phyloP scores from a whole-genome alignment of 2,888 invertebrate genomes.

The Saturnia pavonia region DNA sequence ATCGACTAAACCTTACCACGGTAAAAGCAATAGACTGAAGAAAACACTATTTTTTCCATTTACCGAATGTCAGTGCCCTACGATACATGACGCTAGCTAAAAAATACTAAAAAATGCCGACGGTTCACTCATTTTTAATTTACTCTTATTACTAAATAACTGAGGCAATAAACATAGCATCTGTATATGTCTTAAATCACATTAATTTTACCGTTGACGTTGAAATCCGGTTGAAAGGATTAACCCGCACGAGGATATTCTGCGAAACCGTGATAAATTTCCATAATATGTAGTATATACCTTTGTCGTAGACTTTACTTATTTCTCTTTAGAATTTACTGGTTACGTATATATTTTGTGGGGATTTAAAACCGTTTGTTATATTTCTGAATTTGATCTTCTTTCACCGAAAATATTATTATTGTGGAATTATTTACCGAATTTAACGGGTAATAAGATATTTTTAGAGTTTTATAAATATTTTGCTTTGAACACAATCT shows the following conservation, averaged over 20 bases:
- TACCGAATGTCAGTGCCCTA: no score
- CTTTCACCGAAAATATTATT: neutral
- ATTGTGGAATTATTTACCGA: neutral
- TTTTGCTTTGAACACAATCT: neutral
- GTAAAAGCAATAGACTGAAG: no score
- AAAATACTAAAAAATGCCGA: neutral
- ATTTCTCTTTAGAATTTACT: constrained; percentile 10
- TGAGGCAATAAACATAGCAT: neutral
- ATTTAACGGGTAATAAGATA: neutral
- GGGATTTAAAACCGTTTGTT: neutral
- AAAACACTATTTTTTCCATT: no score
- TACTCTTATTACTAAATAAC: neutral
- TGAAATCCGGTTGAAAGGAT: neutral
- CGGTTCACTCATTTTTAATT: neutral
- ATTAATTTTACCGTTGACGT: neutral
- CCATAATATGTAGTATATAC: constrained; percentile 5
- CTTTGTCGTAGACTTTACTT: constrained; percentile 11
- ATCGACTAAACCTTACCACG: no score
- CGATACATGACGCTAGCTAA: no score
- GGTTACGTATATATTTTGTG: neutral
- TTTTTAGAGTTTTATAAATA: neutral
- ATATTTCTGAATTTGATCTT: neutral
- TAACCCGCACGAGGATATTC: neutral
- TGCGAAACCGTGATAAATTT: constrained; percentile 8
- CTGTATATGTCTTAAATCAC: neutral